These are phyloP conservation scores for Acridotheres tristis DNA, from an alignment of 2,797 vertebrate genomes.

Conservation along the genomic window DNA sequence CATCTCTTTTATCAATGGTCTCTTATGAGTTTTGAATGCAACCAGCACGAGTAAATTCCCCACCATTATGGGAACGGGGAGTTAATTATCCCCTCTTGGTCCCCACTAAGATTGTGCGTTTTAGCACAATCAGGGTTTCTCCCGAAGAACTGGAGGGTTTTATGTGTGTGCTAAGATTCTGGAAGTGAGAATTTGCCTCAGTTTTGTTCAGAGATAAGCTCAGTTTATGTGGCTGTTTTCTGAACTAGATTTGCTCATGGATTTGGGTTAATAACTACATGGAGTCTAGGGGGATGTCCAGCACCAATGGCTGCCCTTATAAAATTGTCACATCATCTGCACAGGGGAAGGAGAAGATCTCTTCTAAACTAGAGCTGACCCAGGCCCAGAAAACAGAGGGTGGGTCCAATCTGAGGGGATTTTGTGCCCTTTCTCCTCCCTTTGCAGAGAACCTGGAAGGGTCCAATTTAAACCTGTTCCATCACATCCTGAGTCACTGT, in stretches of 20 bases:
- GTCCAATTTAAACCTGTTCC: slow-evolving; percentile 3
- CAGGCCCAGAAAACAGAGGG: neutral
- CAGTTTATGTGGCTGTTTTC: neutral
- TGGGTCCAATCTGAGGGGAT: neutral
- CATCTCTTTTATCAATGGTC: neutral
- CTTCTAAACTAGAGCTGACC: neutral
- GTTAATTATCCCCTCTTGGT: neutral
- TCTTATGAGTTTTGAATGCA: neutral
- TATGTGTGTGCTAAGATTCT: neutral
- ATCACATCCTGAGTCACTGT: slow-evolving; percentile 20
- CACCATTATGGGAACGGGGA: neutral
- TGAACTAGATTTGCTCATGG: neutral
- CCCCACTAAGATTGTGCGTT: neutral
- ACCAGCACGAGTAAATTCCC: neutral
- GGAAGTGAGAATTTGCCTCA: neutral
- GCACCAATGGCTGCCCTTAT: neutral
- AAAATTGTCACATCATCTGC: fast-evolving
- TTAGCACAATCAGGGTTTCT: neutral
- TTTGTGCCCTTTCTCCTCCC: neutral
- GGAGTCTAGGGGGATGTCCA: neutral
- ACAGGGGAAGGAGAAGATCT: neutral
- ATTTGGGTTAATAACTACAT: neutral
- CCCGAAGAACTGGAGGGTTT: neutral
- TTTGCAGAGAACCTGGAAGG: neutral
- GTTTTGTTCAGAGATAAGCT: neutral